Percentiles rank a stretch among this genome's conserved stretches.
phyloP scores from a whole-genome alignment of 2,797 vertebrate genomes.

The Phrynocephalus vlangalii region DNA sequence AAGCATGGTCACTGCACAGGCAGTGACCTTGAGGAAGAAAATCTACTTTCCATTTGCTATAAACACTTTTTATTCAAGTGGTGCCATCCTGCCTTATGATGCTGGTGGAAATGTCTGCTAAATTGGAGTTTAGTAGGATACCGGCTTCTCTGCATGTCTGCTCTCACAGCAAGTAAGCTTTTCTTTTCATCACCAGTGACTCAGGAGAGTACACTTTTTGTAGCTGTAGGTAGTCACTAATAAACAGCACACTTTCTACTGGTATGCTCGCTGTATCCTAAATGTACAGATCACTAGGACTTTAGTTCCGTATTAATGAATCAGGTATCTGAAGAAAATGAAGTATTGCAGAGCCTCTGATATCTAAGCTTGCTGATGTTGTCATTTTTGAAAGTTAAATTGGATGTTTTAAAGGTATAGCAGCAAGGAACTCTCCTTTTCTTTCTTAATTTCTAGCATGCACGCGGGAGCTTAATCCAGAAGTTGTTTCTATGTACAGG shows the following conservation, averaged over 20 bases:
- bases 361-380: neutral
- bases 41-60: too few species aligned
- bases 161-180: neutral
- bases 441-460: too few species aligned
- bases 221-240: neutral
- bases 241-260: neutral
- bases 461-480: too few species aligned
- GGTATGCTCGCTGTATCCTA: neutral
- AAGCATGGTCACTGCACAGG: too few species aligned
- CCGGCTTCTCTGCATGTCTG: neutral
- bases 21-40: too few species aligned
- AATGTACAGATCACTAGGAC: neutral
- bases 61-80: too few species aligned
- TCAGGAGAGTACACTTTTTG: neutral
- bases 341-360: neutral
- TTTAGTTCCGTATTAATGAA: neutral
- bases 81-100: too few species aligned
- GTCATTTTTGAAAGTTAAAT: neutral
- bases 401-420: too few species aligned
- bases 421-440: neutral
- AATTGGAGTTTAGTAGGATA: too few species aligned
- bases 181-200: neutral
- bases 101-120: too few species aligned
- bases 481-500: too few species aligned
- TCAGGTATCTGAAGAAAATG: neutral